A percentile compares a stretch with the other conserved stretches of the same genome.
Evolutionary conservation across 1,140 invertebrate species (phyloP).

Genomic region (Orius insidiosus): DNA sequence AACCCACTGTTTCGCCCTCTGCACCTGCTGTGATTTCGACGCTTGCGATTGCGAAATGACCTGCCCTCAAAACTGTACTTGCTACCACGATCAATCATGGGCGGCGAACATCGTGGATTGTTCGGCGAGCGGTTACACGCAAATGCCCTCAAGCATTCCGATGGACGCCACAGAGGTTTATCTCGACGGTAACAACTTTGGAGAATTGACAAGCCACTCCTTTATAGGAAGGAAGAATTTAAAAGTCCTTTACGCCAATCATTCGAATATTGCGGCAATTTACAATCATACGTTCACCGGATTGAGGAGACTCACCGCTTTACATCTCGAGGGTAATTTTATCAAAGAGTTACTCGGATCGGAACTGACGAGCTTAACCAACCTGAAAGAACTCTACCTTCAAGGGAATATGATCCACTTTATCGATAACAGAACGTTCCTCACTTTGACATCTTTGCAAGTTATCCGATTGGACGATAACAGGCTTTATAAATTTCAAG

Average conservation of each 20-base stretch:
- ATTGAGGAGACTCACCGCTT: slow-evolving; percentile 49
- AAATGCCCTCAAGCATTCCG: slow-evolving; percentile 70
- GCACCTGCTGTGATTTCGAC: slow-evolving; percentile 88
- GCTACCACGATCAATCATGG: slow-evolving; percentile 88
- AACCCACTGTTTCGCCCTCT: slow-evolving; percentile 80
- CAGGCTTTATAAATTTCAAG: slow-evolving; percentile 57
- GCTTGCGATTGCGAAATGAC: slow-evolving; percentile 95
- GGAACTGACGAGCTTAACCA: slow-evolving; percentile 66
- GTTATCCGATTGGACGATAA: slow-evolving; percentile 73
- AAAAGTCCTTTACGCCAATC: slow-evolving; percentile 70
- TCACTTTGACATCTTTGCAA: slow-evolving; percentile 59
- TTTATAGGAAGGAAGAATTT: slow-evolving; percentile 81
- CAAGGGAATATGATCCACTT: slow-evolving; percentile 70
- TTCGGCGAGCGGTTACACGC: slow-evolving; percentile 55
- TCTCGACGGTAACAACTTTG: slow-evolving; percentile 77
- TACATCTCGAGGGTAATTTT: slow-evolving; percentile 73
- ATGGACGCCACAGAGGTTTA: slow-evolving; percentile 91
- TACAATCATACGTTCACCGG: slow-evolving; percentile 84
- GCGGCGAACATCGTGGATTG: slow-evolving; percentile 85
- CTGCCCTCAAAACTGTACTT: slow-evolving; percentile 81
- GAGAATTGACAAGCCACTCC: slow-evolving; percentile 68
- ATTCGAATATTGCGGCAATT: slow-evolving; percentile 65
- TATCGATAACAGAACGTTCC: slow-evolving; percentile 72
- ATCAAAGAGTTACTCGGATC: slow-evolving; percentile 62
- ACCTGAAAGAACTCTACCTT: slow-evolving; percentile 65